These are phyloP conservation scores for Neodontobutis hainanensis DNA, from an alignment of 2,113 vertebrate species.

Conservation along the genomic window DNA sequence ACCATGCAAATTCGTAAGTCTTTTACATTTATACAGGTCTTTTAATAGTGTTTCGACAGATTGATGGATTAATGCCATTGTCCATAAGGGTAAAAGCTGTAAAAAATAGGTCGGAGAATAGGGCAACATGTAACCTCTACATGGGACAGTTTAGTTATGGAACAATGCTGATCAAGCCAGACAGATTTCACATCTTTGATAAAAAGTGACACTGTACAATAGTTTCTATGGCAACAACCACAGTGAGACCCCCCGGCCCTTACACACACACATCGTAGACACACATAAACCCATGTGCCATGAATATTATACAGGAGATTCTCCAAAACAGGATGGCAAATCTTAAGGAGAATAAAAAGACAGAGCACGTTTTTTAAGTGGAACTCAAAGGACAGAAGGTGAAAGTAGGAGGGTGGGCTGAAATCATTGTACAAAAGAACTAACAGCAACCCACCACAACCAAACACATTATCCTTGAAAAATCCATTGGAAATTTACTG, in stretches of 20 bases:
- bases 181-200: constrained; percentile 64
- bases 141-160: constrained; percentile 50
- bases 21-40: constrained; percentile 82
- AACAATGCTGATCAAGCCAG: constrained; percentile 56
- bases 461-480: constrained; percentile 83
- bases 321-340: constrained; percentile 68
- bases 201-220: constrained; percentile 83
- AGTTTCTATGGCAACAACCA: constrained; percentile 73
- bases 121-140: constrained; percentile 45
- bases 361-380: constrained; percentile 57
- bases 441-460: constrained; percentile 86
- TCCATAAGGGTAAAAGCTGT: constrained; percentile 57
- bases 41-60: constrained; percentile 61
- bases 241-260: constrained; percentile 54
- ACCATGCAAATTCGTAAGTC: constrained; percentile 80
- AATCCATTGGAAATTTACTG: constrained; percentile 81
- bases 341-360: constrained; percentile 68
- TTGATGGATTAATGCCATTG: constrained; percentile 59
- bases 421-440: constrained; percentile 87
- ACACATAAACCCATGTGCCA: constrained; percentile 16
- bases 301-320: constrained; percentile 67
- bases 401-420: constrained; percentile 81
- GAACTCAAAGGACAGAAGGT: constrained; percentile 67
- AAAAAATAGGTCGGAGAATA: constrained; percentile 63
- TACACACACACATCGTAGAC: constrained; percentile 25